Conservation (phyloP, 2,113 vertebrate species). For the Pelusios castaneus region DNA sequence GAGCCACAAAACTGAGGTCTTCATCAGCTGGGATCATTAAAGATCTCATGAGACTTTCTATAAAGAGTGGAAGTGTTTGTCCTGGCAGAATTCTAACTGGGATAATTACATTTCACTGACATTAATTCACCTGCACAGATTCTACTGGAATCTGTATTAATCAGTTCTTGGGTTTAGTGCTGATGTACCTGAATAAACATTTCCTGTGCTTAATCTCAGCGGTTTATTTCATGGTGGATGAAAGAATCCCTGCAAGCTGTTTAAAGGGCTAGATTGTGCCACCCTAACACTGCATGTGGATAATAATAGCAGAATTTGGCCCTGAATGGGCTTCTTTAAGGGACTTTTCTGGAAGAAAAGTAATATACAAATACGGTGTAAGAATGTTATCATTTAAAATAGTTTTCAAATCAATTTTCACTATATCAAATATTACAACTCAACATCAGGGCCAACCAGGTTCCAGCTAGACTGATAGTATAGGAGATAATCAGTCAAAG, state of each 20-base stretch:
- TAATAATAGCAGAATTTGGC: not conserved
- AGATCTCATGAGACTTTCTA: not conserved
- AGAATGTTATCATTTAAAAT: conserved; percentile 9
- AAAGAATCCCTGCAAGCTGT: not conserved
- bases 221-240: fast-evolving
- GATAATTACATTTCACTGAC: not conserved
- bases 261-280: not conserved
- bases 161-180: not conserved
- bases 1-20: not conserved
- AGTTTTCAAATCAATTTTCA: not conserved
- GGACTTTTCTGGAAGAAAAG: not conserved
- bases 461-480: conserved; percentile 15
- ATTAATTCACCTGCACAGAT: fast-evolving
- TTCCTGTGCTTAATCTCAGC: fast-evolving
- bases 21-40: not conserved
- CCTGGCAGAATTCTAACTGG: not conserved
- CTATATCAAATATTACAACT: not conserved
- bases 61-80: not conserved
- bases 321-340: not conserved
- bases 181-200: fast-evolving
- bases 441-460: not conserved
- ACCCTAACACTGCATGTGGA: not conserved
- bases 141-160: not conserved
- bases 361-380: not conserved
- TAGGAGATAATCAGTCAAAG: conserved; percentile 45